Base-by-base conservation (phyloP, 2,888 invertebrate genomes). In the Sinotaia quadrata region DNA sequence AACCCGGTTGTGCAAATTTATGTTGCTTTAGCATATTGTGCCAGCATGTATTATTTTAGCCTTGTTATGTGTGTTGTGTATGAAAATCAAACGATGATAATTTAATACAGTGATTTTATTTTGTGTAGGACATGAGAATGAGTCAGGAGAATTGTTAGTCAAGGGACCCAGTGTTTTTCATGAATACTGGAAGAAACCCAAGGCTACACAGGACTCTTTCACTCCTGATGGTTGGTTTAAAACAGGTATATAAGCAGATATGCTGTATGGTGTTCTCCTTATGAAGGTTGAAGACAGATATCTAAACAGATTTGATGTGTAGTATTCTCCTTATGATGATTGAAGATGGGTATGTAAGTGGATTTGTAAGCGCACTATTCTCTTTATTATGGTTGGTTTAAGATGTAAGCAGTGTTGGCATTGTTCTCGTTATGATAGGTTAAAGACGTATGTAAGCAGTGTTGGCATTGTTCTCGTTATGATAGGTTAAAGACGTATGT, bases 141-240 rank as follows among this genome's bases (percentile, higher is more conserved):
- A 81, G 33, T 72, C 71, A 8, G 93, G 93, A 29, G 92, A 92
- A 81, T 85, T 93, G 21, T 87, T 91, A 74, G 91, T 93, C 8
- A 91, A 91, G 86, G 92, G 94, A 29, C 91, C 92, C 8, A 91
- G 89, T 77, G 91, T 94, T 18, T 94, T 94, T 84, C 90, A 88
- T 79, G 92, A 93, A 78, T 97, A 97, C 87, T 95, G 93, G 92
- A 93, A 93, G 77, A 91, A 92, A 78, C 91, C 93, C 0, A 91
- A 92, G 71, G 92, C 91, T 24, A 94, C 93, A 0, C 88, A 89
- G 69, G 90, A 91, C 54, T 92, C 92, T 74, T 95, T 95, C 88
- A 93, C 94, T 0, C 81, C 86, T 0, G 95, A 95, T 87, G 94
- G 93, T 7, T 98, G 94, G 93, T 96, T 96, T 88, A 94, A 93